phyloP scores from a whole-genome alignment of 1,140 invertebrate genomes.

The Eupristina koningsbergeri region DNA sequence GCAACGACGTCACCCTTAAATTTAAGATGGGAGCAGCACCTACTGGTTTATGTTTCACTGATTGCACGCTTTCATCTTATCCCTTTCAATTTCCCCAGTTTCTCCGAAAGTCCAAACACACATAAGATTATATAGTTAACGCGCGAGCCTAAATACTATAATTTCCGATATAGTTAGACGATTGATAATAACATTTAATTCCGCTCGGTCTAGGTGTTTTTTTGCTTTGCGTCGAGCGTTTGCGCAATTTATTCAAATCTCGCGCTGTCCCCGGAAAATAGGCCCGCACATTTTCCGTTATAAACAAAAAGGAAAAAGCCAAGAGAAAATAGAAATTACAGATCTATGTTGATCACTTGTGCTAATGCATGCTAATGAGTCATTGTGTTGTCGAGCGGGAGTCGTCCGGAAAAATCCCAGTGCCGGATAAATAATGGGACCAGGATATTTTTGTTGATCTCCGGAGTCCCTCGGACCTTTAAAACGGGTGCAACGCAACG shows the following conservation, averaged over 20 bases:
- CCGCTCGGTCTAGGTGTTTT: too few species aligned
- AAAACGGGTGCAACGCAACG: too few species aligned
- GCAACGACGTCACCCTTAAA: constrained; percentile 14
- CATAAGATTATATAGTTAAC: constrained; percentile 15
- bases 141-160: constrained; percentile 2
- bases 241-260: too few species aligned
- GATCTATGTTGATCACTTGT: too few species aligned
- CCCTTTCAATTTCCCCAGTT: constrained; percentile 22
- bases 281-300: neutral
- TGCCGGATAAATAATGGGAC: too few species aligned
- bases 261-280: too few species aligned
- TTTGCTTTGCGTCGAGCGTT: too few species aligned
- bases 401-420: neutral
- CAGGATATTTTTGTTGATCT: too few species aligned
- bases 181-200: constrained; percentile 17
- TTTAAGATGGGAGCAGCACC: constrained; percentile 39
- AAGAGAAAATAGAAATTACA: neutral
- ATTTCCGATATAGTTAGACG: constrained; percentile 13
- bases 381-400: neutral
- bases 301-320: neutral
- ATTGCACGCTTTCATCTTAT: constrained; percentile 11
- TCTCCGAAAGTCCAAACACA: neutral
- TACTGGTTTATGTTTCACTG: constrained; percentile 22
- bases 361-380: too few species aligned
- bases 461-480: too few species aligned